These are phyloP conservation scores for Ditylenchus dipsaci DNA, from an alignment of 1,140 invertebrate genomes.

Conservation along the genomic window DNA sequence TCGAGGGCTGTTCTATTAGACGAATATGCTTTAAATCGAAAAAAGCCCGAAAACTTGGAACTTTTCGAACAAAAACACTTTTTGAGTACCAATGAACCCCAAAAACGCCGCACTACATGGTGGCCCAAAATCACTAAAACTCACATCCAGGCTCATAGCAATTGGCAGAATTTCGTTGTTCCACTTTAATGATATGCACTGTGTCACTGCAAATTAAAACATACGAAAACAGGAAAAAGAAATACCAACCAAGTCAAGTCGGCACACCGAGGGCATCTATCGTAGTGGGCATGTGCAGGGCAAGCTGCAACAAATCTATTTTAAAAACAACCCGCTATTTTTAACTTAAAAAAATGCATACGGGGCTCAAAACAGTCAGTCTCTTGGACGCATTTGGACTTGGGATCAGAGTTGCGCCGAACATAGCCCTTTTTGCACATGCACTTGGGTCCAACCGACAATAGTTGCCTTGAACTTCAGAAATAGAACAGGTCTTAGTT, in stretches of 20 bases:
- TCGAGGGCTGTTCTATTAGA: no score
- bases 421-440: constrained; percentile 2
- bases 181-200: neutral
- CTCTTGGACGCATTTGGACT: neutral
- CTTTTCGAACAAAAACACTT: neutral
- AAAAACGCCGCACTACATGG: neutral
- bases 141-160: neutral
- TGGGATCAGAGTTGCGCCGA: neutral
- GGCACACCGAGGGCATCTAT: neutral
- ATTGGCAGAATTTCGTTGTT: neutral
- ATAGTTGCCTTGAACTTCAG: neutral
- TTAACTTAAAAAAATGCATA: neutral
- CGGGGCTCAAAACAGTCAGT: neutral
- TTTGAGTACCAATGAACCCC: neutral
- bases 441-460: neutral
- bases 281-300: neutral
- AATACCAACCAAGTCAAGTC: neutral
- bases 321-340: neutral
- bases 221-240: no score
- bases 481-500: neutral
- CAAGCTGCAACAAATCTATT: neutral
- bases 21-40: neutral
- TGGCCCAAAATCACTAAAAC: neutral
- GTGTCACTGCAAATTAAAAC: neutral
- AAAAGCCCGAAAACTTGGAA: neutral